These are phyloP conservation scores for Thunnus maccoyii DNA, from an alignment of 2,113 vertebrate genomes.

Conservation along the genomic window DNA sequence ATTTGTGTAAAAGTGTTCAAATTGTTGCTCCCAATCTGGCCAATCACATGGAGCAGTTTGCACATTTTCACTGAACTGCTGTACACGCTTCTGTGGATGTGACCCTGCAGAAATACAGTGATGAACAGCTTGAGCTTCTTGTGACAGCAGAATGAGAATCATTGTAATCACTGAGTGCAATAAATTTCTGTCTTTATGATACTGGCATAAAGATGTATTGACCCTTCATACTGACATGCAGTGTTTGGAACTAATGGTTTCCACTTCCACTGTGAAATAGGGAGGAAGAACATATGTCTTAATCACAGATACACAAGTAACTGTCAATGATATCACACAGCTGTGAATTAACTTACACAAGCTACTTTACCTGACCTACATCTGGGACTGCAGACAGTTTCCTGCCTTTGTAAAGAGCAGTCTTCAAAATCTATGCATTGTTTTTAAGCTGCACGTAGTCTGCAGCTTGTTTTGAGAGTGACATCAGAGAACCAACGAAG, in stretches of 20 bases:
- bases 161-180: not conserved
- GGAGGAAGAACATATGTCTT: not conserved
- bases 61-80: not conserved
- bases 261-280: not conserved
- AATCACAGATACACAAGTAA: not conserved
- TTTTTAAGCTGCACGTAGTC: constrained; percentile 11
- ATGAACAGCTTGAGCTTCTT: not conserved
- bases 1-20: not conserved
- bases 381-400: constrained; percentile 14
- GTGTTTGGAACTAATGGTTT: not conserved
- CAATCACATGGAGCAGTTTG: not conserved
- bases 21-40: not conserved
- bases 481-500: constrained; percentile 5
- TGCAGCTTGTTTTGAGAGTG: constrained; percentile 9
- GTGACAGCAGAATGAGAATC: not conserved
- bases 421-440: constrained; percentile 10
- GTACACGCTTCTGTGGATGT: not conserved
- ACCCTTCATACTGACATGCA: not conserved
- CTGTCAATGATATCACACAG: not conserved
- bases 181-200: not conserved
- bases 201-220: not conserved
- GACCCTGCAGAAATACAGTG: not conserved
- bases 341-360: not conserved
- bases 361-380: constrained; percentile 1
- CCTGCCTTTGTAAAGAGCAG: constrained; percentile 39